phyloP scores from a whole-genome alignment of 1,140 invertebrate species.

The Mylabris phalerata region DNA sequence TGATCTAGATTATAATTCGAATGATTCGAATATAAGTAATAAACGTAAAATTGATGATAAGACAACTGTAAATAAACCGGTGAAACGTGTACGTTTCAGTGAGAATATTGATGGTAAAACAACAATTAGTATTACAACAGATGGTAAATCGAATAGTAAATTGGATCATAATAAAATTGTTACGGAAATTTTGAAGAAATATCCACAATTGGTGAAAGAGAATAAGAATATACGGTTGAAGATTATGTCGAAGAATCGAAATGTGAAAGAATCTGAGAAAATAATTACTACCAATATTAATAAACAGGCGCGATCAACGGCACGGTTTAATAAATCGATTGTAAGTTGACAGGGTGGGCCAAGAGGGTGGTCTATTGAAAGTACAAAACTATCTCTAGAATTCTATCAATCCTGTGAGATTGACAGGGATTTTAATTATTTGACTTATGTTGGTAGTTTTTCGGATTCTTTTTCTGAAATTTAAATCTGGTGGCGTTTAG shows the following conservation, averaged over 20 bases:
- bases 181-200: conserved; percentile 77
- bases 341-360: too few species aligned
- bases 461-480: too few species aligned
- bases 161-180: conserved; percentile 79
- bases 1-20: background rate
- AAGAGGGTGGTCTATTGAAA: background rate
- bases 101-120: conserved; percentile 29
- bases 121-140: conserved; percentile 34
- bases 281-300: background rate
- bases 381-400: too few species aligned
- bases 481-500: too few species aligned
- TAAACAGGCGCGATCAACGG: background rate
- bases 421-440: too few species aligned
- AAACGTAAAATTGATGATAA: background rate
- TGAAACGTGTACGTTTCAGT: conserved; percentile 7
- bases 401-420: too few species aligned
- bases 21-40: background rate
- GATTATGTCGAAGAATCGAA: conserved; percentile 56
- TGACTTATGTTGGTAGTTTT: too few species aligned
- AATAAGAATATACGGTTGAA: conserved; percentile 83
- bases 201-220: conserved; percentile 77
- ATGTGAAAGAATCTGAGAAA: background rate
- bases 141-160: conserved; percentile 40
- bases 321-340: background rate
- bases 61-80: background rate